phyloP scores from a whole-genome alignment of 2,113 vertebrate species.

The Globicephala melas region DNA sequence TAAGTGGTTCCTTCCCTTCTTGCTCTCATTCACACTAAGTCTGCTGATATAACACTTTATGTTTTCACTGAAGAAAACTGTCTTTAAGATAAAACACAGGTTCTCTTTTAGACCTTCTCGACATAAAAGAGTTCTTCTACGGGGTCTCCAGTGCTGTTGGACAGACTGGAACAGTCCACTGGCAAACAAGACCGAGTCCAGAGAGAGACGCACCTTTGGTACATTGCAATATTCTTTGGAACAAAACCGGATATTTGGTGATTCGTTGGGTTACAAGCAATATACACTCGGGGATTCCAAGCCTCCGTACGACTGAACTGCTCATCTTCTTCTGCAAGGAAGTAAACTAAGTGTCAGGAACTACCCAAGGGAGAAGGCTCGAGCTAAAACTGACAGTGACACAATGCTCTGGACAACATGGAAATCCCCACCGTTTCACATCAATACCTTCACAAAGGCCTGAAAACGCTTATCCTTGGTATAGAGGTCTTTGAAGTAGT shows the following conservation, averaged over 20 bases:
- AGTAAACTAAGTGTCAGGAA: background rate
- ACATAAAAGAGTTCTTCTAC: fast-evolving
- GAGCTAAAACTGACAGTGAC: fast-evolving
- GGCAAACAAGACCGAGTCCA: background rate
- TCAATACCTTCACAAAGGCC: constrained; percentile 91
- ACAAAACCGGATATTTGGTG: constrained; percentile 96
- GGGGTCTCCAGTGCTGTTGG: fast-evolving
- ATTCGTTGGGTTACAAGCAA: constrained; percentile 94
- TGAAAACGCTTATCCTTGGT: constrained; percentile 96
- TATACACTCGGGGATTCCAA: constrained; percentile 97
- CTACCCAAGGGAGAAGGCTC: no score
- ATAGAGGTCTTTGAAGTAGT: constrained; percentile 93
- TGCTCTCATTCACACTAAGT: background rate
- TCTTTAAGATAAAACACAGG: background rate
- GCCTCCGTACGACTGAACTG: constrained; percentile 91
- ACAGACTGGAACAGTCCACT: fast-evolving
- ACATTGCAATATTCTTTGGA: constrained; percentile 94
- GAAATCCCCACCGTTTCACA: no score
- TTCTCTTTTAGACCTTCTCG: background rate
- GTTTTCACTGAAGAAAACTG: background rate
- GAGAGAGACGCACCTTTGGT: constrained; percentile 88
- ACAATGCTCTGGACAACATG: fast-evolving
- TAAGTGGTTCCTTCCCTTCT: background rate
- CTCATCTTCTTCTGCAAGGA: constrained; percentile 95
- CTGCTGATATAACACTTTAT: background rate